Base-by-base conservation (phyloP, 2,888 invertebrate genomes). In the Sycophila texana region DNA sequence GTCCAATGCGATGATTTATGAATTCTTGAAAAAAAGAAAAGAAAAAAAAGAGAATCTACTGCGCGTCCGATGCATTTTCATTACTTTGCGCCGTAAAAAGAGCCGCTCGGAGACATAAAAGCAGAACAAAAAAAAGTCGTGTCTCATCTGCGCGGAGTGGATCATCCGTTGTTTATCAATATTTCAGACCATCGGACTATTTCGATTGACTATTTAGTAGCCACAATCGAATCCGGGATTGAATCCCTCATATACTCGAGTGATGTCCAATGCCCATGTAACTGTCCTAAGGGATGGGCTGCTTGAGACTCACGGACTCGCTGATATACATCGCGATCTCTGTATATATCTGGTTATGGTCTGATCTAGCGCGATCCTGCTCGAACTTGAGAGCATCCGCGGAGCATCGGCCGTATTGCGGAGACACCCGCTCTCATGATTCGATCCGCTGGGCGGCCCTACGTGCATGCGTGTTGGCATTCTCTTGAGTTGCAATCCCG, bases 341-440 rank as follows among this genome's bases (percentile, higher is more conserved):
- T 65, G 26, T 26, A 39, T 39, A 12, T 60, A 67, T 77, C 72
- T 53, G 60, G 58, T 55, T 72, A 72, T 72, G 26, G 77, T 39
- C 10, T 10, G 39, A 39, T 10, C 39, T 39, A 10, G 10, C n/a
- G 66, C 70, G 74, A 74, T 79, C 74, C 68, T 70, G 74, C n/a
- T 70, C 73, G 74, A 74, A 74, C 74, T 78, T 79, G 74, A 79
- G 79, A 65, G 61, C 81, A 75, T 61, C 75, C 60, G 61, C 67
- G 75, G 22, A 10, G 53, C 77, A 65, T 72, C 68, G 61, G 66
- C 82, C 82, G 81, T 82, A 83, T 74, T 74, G 81, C 83, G 84
- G 82, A 81, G 82, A 83, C 83, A 79, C 82, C 39, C 39, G 39
- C 39, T 39, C 39, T 39, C 39, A 39, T 39, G 39, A 39, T 39